Evolutionary conservation across 2,888 invertebrate species (phyloP).

Genomic region (Cecidostiba fungosa): DNA sequence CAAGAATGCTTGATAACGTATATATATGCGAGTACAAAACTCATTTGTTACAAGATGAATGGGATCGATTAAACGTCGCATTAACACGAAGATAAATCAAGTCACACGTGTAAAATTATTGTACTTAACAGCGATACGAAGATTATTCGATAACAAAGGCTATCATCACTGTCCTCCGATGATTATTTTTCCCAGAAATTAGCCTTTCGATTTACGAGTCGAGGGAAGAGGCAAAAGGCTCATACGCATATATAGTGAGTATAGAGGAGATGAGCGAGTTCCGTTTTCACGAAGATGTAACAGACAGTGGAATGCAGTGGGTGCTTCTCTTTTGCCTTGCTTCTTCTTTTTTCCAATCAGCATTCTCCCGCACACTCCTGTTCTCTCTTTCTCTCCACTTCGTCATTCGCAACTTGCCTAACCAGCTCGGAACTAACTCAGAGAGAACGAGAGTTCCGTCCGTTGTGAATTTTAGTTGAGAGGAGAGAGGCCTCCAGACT

Average conservation of each 20-base stretch:
- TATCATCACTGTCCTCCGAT: not conserved
- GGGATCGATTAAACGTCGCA: constrained; percentile 10
- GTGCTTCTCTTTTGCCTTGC: constrained; percentile 26
- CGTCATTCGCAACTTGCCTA: constrained; percentile 52
- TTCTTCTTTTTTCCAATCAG: constrained; percentile 51
- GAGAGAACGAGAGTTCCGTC: constrained; percentile 17
- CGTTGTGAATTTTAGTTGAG: constrained; percentile 46
- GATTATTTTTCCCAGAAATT: not conserved
- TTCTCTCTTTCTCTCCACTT: constrained; percentile 48
- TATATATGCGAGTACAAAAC: constrained; percentile 1
- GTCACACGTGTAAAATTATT: not conserved
- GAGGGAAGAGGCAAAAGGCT: not conserved
- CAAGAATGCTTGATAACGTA: not conserved
- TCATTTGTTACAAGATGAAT: constrained; percentile 23
- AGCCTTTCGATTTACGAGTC: not conserved
- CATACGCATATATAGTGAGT: not conserved
- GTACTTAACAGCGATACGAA: not conserved
- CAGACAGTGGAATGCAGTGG: constrained; percentile 50
- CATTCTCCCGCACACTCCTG: constrained; percentile 43
- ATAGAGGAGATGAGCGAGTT: constrained; percentile 20
- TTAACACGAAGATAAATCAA: constrained; percentile 5
- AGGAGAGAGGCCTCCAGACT: constrained; percentile 25
- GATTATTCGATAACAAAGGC: not conserved
- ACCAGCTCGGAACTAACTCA: constrained; percentile 44
- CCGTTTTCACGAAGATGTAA: constrained; percentile 53